phyloP scores from a whole-genome alignment of 2,797 vertebrate species.

The Ammospiza maritima region DNA sequence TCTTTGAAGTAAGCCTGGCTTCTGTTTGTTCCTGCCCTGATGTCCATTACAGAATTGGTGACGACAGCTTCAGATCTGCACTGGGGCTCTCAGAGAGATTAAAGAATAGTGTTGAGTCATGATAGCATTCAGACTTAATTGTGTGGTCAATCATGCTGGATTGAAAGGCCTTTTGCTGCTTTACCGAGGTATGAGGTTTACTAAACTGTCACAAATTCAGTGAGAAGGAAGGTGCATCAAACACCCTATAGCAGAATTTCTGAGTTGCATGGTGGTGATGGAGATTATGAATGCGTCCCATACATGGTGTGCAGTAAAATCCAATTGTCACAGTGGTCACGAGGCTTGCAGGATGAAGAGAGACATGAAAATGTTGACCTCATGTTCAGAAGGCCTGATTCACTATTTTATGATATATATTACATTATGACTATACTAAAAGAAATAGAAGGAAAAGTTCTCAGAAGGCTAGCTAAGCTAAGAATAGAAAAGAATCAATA shows the following conservation, averaged over 20 bases:
- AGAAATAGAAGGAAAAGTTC: no score
- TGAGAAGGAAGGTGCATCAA: not conserved
- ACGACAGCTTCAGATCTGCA: slow-evolving; percentile 65
- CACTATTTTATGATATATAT: no score
- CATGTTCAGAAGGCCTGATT: no score
- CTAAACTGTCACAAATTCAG: not conserved
- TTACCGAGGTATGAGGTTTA: not conserved
- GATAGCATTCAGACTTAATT: slow-evolving; percentile 67
- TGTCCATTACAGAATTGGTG: slow-evolving; percentile 66
- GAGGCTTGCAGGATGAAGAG: no score
- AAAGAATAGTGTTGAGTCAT: slow-evolving; percentile 27
- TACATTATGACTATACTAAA: no score
- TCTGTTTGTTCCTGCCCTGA: slow-evolving; percentile 52
- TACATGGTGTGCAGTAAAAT: not conserved
- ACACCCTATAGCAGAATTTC: not conserved
- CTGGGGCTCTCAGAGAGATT: slow-evolving; percentile 40
- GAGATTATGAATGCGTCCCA: not conserved
- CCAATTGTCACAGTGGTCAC: no score
- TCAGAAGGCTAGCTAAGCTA: no score
- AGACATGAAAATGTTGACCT: no score
- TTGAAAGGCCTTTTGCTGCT: slow-evolving; percentile 24
- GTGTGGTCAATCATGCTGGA: slow-evolving; percentile 10
- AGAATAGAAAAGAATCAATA: no score
- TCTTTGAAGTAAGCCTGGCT: slow-evolving; percentile 92
- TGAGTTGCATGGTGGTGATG: not conserved